Percentiles rank a stretch among this genome's conserved stretches.
Evolutionary conservation across 2,888 invertebrate species (phyloP).

Genomic region (Pterostichus madidus): DNA sequence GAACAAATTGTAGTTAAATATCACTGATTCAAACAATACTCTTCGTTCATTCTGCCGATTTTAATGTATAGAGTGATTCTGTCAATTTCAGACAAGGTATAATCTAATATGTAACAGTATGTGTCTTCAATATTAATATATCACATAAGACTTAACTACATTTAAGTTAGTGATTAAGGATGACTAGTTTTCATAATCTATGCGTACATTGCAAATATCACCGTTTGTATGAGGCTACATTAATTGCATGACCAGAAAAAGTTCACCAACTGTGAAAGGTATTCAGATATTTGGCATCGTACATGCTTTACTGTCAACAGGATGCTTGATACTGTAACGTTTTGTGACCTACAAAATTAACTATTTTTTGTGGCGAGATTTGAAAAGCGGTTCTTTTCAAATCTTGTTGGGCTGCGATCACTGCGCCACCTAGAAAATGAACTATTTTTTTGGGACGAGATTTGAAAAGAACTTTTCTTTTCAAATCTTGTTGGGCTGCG

Average conservation of each 20-base stretch:
- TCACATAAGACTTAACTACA: constrained; percentile 58
- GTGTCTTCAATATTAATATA: constrained; percentile 64
- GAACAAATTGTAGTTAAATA: constrained; percentile 41
- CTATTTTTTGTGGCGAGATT: no score
- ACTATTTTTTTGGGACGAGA: no score
- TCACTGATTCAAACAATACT: constrained; percentile 19
- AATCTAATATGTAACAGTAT: constrained; percentile 55
- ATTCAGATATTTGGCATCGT: no score
- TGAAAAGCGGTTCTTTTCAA: no score
- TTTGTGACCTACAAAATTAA: no score
- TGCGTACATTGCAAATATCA: constrained; percentile 43
- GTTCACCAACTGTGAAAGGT: no score
- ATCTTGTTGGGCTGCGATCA: no score
- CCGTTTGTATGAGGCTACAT: not conserved
- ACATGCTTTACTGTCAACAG: no score
- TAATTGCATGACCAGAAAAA: not conserved
- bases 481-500: no score
- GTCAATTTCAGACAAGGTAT: constrained; percentile 57
- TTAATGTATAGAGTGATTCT: constrained; percentile 53
- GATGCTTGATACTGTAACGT: no score
- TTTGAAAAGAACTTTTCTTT: no score
- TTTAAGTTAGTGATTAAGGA: constrained; percentile 46
- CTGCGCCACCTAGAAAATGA: no score
- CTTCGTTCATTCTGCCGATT: constrained; percentile 13
- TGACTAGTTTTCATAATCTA: constrained; percentile 29